phyloP scores from a whole-genome alignment of 2,888 invertebrate species.

The Hypomecis atomaria region DNA sequence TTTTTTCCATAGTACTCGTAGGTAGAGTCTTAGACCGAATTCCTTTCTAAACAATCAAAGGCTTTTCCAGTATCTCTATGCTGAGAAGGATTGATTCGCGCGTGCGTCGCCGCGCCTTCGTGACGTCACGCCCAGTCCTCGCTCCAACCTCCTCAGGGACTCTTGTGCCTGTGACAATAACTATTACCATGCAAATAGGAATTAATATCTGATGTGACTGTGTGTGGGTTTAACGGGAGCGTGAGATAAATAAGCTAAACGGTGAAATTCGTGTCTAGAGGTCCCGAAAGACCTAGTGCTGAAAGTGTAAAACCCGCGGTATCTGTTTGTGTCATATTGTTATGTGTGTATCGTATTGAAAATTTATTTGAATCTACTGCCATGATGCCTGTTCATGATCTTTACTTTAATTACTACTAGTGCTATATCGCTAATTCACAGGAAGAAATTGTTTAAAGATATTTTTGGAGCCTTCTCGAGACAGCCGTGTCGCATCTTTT shows the following conservation, averaged over 20 bases:
- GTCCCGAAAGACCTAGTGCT: background rate
- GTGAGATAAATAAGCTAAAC: background rate
- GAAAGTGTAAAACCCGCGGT: conserved; percentile 1
- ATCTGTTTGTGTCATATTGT: conserved; percentile 28
- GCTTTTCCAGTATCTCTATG: conserved; percentile 55
- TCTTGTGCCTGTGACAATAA: conserved; percentile 46
- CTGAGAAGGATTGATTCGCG: conserved; percentile 55
- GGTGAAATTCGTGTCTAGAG: conserved; percentile 3
- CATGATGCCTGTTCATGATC: background rate
- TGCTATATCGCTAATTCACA: background rate
- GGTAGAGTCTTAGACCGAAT: no score
- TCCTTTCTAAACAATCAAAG: background rate
- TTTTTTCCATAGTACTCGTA: no score
- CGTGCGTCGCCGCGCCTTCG: conserved; percentile 75
- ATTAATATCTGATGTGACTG: conserved; percentile 31
- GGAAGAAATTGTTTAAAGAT: background rate
- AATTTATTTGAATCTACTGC: conserved; percentile 13
- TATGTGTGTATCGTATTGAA: conserved; percentile 16
- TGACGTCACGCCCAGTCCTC: conserved; percentile 75
- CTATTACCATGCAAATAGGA: conserved; percentile 33
- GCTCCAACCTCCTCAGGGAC: conserved; percentile 59
- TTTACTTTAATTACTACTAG: background rate
- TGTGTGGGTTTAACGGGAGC: conserved; percentile 13
- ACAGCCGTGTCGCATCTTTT: conserved; percentile 33
- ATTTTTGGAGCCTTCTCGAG: background rate